Conservation (phyloP, 2,797 vertebrate genomes). For the Hydrophis major region DNA sequence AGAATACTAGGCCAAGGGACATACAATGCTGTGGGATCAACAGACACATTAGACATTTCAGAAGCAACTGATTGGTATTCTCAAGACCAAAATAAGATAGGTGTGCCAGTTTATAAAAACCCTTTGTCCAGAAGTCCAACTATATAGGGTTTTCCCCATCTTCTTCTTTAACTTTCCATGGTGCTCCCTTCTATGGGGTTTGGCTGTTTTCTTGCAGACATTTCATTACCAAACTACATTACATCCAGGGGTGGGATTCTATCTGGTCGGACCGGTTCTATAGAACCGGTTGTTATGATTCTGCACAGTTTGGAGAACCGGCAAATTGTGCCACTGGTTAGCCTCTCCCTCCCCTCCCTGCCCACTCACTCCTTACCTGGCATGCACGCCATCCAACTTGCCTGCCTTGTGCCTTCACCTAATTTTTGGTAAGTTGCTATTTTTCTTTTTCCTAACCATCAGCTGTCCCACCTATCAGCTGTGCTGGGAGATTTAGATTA, state of each 20-base stretch:
- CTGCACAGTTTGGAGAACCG: too few relatives aligned
- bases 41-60: neutral
- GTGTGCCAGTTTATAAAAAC: neutral
- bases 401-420: too few relatives aligned
- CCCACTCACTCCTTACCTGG: too few relatives aligned
- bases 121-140: neutral
- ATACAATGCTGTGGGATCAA: neutral
- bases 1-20: neutral
- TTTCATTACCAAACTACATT: neutral
- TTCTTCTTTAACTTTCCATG: neutral
- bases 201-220: neutral
- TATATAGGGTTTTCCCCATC: neutral
- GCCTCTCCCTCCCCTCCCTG: too few relatives aligned
- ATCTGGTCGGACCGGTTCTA: too few relatives aligned
- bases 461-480: too few relatives aligned
- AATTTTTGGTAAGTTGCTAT: too few relatives aligned
- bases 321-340: too few relatives aligned
- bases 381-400: too few relatives aligned
- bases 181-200: neutral
- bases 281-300: too few relatives aligned
- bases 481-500: too few relatives aligned
- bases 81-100: neutral
- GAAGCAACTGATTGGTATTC: neutral
- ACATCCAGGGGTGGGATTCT: neutral
- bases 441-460: too few relatives aligned